Base-by-base conservation (phyloP, 2,797 vertebrate genomes). In the Anguilla anguilla region DNA sequence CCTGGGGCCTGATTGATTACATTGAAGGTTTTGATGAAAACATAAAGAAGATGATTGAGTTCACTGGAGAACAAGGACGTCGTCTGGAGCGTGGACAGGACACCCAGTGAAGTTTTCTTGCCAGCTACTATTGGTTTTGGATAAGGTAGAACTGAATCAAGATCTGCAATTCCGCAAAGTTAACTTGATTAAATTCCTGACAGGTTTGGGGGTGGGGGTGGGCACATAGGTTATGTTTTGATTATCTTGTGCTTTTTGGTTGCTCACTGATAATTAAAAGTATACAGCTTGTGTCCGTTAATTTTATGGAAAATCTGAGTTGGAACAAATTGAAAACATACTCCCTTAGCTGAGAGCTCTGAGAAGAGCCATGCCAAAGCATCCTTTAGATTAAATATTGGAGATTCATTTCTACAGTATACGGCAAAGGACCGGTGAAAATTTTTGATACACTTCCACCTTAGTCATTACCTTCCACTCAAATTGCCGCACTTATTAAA, bases 301-400 rank as follows among this genome's bases (percentile, higher is more conserved):
- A 79, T 79, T 39, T 79, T 79, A 79, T 79, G 77, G 77, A 79
- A 15, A 79, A 25, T 46, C 17, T 43, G 31, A 81, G 7, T 82
- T 3, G 11, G 22, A 19, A 17, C 11, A 79, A 43, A 79, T 43
- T 39, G 31, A 82, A 25, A 82, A 1, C 6, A 49, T 2, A 39
- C 35, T 43, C 35, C 25, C 15, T 59, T 59, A 22, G 15, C 17
- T 19, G 15, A 3, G 64, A 28, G 11, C 22, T 19, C 15, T 61
- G 19, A 61, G 59, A 19, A 19, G 25, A 6, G 25, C 64, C 64
- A 67, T 67, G 64, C 64, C 64, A 67, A 67, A 67, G 64, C 25
- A 67, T 67, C 64, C n/a, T 9, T 67, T 28, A n/a, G 64, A n/a
- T 67, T 25, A 9, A 25, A 67, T 67, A n/a, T 13, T 25, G 64